These are phyloP conservation scores for Ruditapes philippinarum DNA, from an alignment of 1,140 invertebrate genomes.

Conservation along the genomic window DNA sequence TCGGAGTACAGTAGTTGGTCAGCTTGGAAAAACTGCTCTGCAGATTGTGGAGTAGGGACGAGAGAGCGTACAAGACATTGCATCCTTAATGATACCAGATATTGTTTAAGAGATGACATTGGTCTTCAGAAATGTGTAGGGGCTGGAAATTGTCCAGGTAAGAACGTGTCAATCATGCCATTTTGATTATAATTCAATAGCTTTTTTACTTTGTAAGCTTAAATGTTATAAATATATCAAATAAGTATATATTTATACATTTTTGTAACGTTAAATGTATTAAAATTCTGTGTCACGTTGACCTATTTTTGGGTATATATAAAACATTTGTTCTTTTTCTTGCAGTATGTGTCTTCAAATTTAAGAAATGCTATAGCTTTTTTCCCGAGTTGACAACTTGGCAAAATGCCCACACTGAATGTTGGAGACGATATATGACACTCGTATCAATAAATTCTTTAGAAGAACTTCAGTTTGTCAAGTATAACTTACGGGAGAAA, in stretches of 20 bases:
- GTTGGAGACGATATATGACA: not conserved
- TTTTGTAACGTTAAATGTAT: too few species aligned
- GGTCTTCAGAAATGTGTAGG: not conserved
- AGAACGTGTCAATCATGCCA: too few species aligned
- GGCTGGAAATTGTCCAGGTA: not conserved
- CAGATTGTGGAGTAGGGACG: slow-evolving; percentile 89
- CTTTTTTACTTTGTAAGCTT: too few species aligned
- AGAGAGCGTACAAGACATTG: slow-evolving; percentile 89
- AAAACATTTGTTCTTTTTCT: not conserved
- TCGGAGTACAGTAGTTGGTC: slow-evolving; percentile 89
- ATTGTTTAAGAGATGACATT: not conserved
- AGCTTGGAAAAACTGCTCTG: slow-evolving; percentile 89
- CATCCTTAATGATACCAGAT: slow-evolving; percentile 50
- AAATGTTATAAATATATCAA: too few species aligned
- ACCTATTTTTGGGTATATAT: too few species aligned
- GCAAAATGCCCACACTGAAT: not conserved
- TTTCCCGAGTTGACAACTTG: not conserved
- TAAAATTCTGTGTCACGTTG: too few species aligned
- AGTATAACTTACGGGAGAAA: not conserved
- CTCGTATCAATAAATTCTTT: not conserved
- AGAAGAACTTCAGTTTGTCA: not conserved
- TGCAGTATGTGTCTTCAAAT: not conserved
- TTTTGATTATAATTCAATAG: too few species aligned
- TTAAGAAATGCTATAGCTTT: slow-evolving; percentile 1
- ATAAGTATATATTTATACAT: too few species aligned